Evolutionary conservation across 2,888 invertebrate species (phyloP).

Genomic region (Hedychridium roseum): DNA sequence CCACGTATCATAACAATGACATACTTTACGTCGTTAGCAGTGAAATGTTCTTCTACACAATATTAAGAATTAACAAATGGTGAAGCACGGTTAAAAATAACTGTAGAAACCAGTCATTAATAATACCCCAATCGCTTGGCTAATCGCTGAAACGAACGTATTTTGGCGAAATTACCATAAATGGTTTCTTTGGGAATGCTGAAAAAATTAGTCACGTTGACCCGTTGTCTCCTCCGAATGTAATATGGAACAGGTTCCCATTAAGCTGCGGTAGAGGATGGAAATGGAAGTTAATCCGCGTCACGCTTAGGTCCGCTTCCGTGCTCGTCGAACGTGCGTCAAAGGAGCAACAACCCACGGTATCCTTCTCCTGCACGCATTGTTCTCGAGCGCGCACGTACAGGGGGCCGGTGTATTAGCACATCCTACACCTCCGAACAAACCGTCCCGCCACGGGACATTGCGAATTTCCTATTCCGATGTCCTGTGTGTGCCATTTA

Average conservation of each 20-base stretch:
- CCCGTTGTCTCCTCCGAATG: too few relatives aligned
- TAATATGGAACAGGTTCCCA: background rate
- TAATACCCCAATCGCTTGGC: too few relatives aligned
- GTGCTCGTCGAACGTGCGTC: background rate
- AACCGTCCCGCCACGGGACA: conserved; percentile 26
- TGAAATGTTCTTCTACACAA: too few relatives aligned
- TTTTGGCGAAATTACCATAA: too few relatives aligned
- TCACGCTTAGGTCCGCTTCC: background rate
- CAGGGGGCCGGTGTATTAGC: background rate
- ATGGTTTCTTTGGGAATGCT: too few relatives aligned
- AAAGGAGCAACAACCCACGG: background rate
- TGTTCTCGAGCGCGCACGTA: background rate
- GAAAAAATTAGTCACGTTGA: too few relatives aligned
- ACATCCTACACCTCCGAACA: background rate
- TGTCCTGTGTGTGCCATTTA: conserved; percentile 35
- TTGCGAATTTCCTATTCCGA: conserved; percentile 46
- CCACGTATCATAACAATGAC: too few relatives aligned
- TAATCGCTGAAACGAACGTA: too few relatives aligned
- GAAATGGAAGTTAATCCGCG: background rate
- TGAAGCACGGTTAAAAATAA: too few relatives aligned
- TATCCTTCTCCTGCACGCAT: background rate
- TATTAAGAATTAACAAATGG: too few relatives aligned
- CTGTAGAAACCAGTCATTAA: too few relatives aligned
- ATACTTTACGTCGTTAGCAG: too few relatives aligned
- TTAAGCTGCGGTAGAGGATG: background rate